These are phyloP conservation scores for Drosophila elegans DNA, from an alignment of 1,140 invertebrate genomes.

Conservation along the genomic window DNA sequence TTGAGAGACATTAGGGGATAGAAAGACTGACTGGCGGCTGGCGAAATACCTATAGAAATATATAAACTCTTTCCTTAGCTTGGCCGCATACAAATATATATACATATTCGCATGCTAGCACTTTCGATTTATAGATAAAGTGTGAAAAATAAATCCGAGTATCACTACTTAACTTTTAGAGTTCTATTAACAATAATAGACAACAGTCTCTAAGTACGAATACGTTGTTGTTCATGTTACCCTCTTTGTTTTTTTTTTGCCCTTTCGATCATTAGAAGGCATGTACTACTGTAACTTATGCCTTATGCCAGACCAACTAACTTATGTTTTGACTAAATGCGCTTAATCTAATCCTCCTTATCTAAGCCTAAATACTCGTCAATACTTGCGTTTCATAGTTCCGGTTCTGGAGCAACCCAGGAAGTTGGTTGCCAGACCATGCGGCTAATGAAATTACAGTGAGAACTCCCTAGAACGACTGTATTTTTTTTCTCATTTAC, in stretches of 20 bases:
- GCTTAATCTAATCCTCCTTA: constrained; percentile 45
- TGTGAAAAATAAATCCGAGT: constrained; percentile 82
- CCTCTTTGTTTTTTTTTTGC: neutral
- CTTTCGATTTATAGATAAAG: constrained; percentile 31
- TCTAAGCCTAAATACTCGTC: constrained; percentile 43
- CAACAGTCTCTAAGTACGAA: constrained; percentile 83
- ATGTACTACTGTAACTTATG: constrained; percentile 45
- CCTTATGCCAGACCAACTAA: constrained; percentile 21
- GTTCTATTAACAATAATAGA: constrained; percentile 83
- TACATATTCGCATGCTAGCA: constrained; percentile 34
- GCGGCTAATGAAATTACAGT: constrained; percentile 26
- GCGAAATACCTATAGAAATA: constrained; percentile 31
- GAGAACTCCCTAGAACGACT: constrained; percentile 14
- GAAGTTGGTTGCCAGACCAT: constrained; percentile 44
- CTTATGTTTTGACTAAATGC: constrained; percentile 53
- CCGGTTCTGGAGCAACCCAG: constrained; percentile 42
- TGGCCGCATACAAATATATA: constrained; percentile 45
- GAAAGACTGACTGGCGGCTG: constrained; percentile 20
- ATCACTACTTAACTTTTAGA: constrained; percentile 82
- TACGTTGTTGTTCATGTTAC: constrained; percentile 70
- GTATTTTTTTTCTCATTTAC: neutral
- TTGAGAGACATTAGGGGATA: constrained; percentile 9
- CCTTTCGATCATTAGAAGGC: constrained; percentile 18
- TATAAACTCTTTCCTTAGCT: constrained; percentile 27
- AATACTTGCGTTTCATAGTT: constrained; percentile 31